These are phyloP conservation scores for Eurypyga helias DNA, from an alignment of 2,113 vertebrate genomes.

Conservation along the genomic window DNA sequence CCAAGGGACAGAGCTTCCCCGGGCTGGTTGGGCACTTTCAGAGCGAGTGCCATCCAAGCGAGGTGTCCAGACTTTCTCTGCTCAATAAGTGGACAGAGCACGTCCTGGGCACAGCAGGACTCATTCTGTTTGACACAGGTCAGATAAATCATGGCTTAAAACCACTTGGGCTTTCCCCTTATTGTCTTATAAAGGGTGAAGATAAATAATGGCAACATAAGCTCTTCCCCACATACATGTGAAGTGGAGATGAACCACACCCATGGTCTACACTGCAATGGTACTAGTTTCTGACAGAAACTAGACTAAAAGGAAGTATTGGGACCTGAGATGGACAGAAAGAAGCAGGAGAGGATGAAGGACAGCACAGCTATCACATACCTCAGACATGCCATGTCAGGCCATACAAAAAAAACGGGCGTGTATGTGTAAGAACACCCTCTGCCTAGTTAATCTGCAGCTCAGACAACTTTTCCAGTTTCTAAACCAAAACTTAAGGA, in stretches of 20 bases:
- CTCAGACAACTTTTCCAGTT: not conserved
- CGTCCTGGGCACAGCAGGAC: not conserved
- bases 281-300: not conserved
- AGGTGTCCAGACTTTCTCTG: not conserved
- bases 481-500: too few species aligned
- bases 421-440: not conserved
- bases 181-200: not conserved
- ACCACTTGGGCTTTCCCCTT: not conserved
- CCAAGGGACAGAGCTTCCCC: not conserved
- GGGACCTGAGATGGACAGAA: not conserved
- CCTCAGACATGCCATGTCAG: not conserved
- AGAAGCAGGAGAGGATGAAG: not conserved
- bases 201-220: not conserved
- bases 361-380: not conserved
- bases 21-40: not conserved
- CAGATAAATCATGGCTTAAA: not conserved
- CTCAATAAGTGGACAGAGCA: not conserved
- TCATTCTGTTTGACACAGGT: not conserved
- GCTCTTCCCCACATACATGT: accelerated
- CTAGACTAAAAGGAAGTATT: not conserved
- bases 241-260: not conserved
- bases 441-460: not conserved
- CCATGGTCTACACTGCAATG: not conserved
- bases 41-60: not conserved
- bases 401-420: not conserved